Evolutionary conservation across 2,113 vertebrate genomes (phyloP), one percentile per base, ranked within the genome.

Genomic region (Fulmarus glacialis): DNA sequence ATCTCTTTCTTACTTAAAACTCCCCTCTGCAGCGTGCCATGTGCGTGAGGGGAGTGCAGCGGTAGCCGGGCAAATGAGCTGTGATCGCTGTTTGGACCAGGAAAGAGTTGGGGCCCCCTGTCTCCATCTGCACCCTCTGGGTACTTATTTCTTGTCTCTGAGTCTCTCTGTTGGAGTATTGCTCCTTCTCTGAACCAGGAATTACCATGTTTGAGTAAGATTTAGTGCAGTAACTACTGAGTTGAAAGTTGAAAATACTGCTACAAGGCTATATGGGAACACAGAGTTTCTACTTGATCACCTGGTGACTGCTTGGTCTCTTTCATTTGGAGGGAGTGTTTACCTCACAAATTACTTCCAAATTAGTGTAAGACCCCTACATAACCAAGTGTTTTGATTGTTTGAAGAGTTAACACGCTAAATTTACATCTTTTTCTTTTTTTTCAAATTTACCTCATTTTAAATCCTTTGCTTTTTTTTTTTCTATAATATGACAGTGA

Each of bases 11-110:
- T 62, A 2, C 47, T 88, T 47, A 17, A 40, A 48, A 1, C 4
- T 64, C 3, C 14, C 7, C 14, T 53, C 29, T 0, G 0, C 34
- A 14, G 15, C 3, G 21, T 63, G 34, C 47, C 1, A 0, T 22
- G 6, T 30, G 36, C 6, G 7, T 45, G 53, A 70, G 14, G 12
- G 32, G 43, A 77, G 16, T 0, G 0, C 1, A 4, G 16, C 38
- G 40, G 30, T 30, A 67, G 45, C 12, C 4, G 2, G 21, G 36
- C 45, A 40, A 47, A n/a, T 4, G 42, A 7, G 2, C 48, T 32
- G 34, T 21, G 43, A 17, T 38, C 1, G 0, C 66, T 63, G 22
- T 43, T 90, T 0, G 0, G 24, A 45, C 29, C 38, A 72, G 47
- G 52, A 40, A 18, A 0, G 10, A 70, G 10, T 0, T 24, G 12